These are phyloP conservation scores for Echiichthys vipera DNA, from an alignment of 2,797 vertebrate genomes.

Conservation along the genomic window DNA sequence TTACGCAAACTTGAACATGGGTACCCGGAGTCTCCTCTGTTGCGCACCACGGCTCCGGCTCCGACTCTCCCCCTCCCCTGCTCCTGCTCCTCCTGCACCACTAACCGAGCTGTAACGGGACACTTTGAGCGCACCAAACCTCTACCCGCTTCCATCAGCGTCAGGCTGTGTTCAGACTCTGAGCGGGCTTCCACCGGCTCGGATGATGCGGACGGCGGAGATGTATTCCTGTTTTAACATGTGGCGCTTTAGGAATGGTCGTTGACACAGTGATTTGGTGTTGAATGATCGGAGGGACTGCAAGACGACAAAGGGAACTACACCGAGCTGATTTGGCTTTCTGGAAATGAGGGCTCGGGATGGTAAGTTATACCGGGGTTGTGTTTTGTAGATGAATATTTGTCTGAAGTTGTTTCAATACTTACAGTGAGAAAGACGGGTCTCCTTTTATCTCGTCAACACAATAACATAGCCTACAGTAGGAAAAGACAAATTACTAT, in stretches of 20 bases:
- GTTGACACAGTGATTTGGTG: conserved; percentile 37
- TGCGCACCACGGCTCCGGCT: conserved; percentile 51
- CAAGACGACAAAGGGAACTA: conserved; percentile 28
- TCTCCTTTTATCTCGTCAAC: neutral
- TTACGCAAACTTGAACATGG: conserved; percentile 73
- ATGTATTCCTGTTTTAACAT: conserved; percentile 5
- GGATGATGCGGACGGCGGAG: conserved; percentile 47
- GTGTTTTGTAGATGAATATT: neutral
- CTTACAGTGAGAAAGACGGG: neutral
- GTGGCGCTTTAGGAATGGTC: conserved; percentile 20
- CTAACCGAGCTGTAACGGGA: conserved; percentile 72
- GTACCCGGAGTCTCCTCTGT: conserved; percentile 34
- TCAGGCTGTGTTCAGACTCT: conserved; percentile 13
- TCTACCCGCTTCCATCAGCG: conserved; percentile 21
- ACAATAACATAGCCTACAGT: neutral
- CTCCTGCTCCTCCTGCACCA: conserved; percentile 49
- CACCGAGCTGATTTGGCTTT: conserved; percentile 1
- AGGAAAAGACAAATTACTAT: neutral
- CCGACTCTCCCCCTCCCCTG: neutral
- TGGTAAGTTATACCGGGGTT: conserved; percentile 42
- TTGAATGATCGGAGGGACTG: conserved; percentile 47
- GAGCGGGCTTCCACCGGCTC: conserved; percentile 27
- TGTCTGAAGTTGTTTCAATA: conserved; percentile 32
- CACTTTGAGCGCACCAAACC: conserved; percentile 65
- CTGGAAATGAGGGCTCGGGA: conserved; percentile 39